phyloP scores from a whole-genome alignment of 2,797 vertebrate species.

The Neoniphon sammara region DNA sequence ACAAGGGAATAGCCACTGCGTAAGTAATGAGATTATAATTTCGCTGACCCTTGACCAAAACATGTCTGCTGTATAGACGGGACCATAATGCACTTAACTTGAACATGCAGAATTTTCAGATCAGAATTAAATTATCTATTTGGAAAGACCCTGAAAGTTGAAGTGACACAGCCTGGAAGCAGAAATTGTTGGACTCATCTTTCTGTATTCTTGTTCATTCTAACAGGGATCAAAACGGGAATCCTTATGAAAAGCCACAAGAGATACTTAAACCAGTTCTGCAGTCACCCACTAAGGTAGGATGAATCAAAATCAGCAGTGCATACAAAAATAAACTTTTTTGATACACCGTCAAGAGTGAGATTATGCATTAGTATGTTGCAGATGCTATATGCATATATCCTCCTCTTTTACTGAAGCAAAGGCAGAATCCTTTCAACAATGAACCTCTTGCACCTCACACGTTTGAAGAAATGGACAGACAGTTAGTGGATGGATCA shows the following conservation, averaged over 20 bases:
- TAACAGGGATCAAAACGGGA: constrained; percentile 50
- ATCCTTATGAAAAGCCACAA: constrained; percentile 45
- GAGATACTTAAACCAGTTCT: constrained; percentile 52
- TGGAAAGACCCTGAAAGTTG: not conserved
- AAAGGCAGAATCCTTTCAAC: constrained; percentile 92
- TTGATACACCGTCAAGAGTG: not conserved
- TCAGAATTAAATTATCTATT: not conserved
- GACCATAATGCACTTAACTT: not conserved
- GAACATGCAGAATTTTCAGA: not conserved
- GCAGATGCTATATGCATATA: not conserved
- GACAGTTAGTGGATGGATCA: constrained; percentile 53
- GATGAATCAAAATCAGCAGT: constrained; percentile 11
- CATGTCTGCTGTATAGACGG: not conserved
- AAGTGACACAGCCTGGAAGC: not conserved
- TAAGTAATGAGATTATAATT: constrained; percentile 21
- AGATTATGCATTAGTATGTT: not conserved
- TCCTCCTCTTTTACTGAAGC: constrained; percentile 73
- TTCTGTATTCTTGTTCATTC: constrained; percentile 15
- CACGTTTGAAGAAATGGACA: constrained; percentile 43
- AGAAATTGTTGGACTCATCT: not conserved
- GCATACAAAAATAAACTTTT: not conserved
- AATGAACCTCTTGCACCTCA: constrained; percentile 50
- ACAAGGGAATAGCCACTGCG: not conserved
- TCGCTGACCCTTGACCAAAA: not conserved
- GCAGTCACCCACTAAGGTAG: constrained; percentile 82